A percentile compares a stretch with the other conserved stretches of the same genome.
These are phyloP conservation scores for Brotogeris chrysoptera DNA, from an alignment of 2,797 vertebrate genomes.

Conservation along the genomic window DNA sequence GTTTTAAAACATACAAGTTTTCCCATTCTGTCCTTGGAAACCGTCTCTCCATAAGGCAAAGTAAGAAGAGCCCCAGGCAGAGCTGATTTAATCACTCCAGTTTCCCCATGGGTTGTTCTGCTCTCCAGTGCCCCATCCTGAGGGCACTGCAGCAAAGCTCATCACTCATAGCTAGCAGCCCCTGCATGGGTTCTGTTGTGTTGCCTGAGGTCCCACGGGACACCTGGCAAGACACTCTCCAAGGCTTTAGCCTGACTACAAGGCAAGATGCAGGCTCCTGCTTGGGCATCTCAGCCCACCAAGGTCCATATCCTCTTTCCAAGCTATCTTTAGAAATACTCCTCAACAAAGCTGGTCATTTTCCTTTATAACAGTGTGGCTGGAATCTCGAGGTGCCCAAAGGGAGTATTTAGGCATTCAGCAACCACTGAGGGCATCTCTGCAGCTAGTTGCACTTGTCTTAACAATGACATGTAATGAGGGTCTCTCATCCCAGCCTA, in stretches of 20 bases:
- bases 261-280: not conserved
- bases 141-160: not conserved
- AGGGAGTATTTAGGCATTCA: not conserved
- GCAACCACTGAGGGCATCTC: not conserved
- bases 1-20: not conserved
- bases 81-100: not conserved
- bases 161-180: not conserved
- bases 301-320: not conserved
- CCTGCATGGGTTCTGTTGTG: rapidly evolving
- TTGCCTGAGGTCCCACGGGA: not conserved
- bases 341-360: not conserved
- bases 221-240: not conserved
- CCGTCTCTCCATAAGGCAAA: not conserved
- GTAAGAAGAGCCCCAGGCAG: not conserved
- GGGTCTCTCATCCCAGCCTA: not conserved
- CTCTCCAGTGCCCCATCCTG: not conserved
- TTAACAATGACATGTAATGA: rapidly evolving
- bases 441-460: not conserved
- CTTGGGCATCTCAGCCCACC: not conserved
- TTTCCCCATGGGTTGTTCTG: not conserved
- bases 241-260: not conserved
- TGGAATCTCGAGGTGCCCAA: rapidly evolving
- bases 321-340: not conserved
- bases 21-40: not conserved
- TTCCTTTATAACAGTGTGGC: not conserved